phyloP scores from a whole-genome alignment of 2,888 invertebrate species.

The Sarcophaga variegata region DNA sequence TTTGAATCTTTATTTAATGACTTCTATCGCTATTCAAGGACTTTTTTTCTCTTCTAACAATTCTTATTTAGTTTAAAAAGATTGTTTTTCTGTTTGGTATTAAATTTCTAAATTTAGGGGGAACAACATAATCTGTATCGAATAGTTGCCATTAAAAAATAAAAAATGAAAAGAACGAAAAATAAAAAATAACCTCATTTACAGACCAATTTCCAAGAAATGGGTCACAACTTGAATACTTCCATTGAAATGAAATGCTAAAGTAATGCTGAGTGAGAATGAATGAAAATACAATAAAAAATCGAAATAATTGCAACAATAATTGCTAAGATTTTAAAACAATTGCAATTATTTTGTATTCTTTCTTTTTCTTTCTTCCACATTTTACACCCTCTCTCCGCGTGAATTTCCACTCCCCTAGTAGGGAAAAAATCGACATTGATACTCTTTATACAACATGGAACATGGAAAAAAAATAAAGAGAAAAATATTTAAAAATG shows the following conservation, averaged over 20 bases:
- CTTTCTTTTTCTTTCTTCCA: neutral
- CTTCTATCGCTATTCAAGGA: no score
- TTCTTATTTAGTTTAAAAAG: no score
- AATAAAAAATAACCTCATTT: slow-evolving; percentile 21
- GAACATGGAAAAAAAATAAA: slow-evolving; percentile 7
- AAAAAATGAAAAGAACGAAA: no score
- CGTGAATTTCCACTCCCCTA: neutral
- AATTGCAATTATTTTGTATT: slow-evolving; percentile 59
- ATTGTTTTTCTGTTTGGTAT: neutral
- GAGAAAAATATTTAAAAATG: neutral
- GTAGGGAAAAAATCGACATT: slow-evolving; percentile 28
- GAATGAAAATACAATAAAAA: slow-evolving; percentile 18
- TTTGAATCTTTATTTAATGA: no score
- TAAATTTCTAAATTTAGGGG: neutral
- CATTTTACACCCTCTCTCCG: no score
- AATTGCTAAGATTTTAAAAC: slow-evolving; percentile 64
- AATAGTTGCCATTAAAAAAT: neutral
- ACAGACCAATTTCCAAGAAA: slow-evolving; percentile 20
- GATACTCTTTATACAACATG: slow-evolving; percentile 44
- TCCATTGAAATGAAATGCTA: slow-evolving; percentile 19
- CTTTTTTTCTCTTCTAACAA: no score
- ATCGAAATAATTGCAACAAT: slow-evolving; percentile 61
- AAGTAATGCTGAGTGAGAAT: slow-evolving; percentile 3
- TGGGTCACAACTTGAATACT: slow-evolving; percentile 52
- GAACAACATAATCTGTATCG: neutral